Percentiles rank a stretch among this genome's conserved stretches.
phyloP scores from a whole-genome alignment of 1,140 invertebrate species.

The Drosophila repleta region DNA sequence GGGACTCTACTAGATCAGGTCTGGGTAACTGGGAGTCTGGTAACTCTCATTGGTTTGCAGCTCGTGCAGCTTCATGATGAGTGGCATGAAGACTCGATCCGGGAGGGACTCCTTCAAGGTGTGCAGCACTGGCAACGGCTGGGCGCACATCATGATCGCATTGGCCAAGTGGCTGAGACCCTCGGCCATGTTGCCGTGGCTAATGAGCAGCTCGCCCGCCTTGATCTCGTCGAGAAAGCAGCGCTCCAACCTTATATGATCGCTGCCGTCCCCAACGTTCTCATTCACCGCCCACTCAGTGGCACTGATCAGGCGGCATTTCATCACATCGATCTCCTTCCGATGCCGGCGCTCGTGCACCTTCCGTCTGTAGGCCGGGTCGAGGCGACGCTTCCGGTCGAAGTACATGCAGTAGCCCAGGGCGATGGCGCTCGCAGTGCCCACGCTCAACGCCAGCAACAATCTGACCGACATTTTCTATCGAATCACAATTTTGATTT shows the following conservation, averaged over 20 bases:
- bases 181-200: constrained; percentile 25
- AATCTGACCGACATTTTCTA: constrained; percentile 4
- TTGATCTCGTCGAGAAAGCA: constrained; percentile 33
- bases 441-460: constrained; percentile 5
- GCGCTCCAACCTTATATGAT: constrained; percentile 1
- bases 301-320: background rate
- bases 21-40: constrained; percentile 8
- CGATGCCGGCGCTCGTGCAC: constrained; percentile 86
- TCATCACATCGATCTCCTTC: background rate
- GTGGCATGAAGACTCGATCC: constrained; percentile 9
- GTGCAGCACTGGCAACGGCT: constrained; percentile 20
- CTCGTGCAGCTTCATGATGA: constrained; percentile 25
- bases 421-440: constrained; percentile 88
- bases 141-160: constrained; percentile 39
- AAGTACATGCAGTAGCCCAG: constrained; percentile 98
- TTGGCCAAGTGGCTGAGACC: constrained; percentile 42
- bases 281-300: background rate
- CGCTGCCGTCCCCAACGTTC: background rate
- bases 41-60: constrained; percentile 5
- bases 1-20: background rate
- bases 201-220: constrained; percentile 17
- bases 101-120: constrained; percentile 27
- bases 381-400: constrained; percentile 94
- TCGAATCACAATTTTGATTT: background rate
- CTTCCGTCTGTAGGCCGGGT: constrained; percentile 97